These are phyloP conservation scores for Delia radicum DNA, from an alignment of 1,140 invertebrate genomes.

Conservation along the genomic window DNA sequence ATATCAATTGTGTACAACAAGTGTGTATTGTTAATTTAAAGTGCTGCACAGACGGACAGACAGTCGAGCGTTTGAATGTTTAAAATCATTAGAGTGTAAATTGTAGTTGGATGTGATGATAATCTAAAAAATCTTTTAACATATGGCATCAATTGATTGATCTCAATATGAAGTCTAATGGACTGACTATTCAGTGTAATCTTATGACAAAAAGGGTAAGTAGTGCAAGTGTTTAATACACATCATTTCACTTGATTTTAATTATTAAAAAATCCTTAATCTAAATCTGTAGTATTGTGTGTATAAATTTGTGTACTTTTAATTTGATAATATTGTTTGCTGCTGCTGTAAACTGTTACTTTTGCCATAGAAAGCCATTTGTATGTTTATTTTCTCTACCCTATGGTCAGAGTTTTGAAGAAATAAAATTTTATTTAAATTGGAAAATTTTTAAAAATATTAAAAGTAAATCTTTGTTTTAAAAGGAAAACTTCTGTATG, in stretches of 20 bases:
- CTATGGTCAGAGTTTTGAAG: too few relatives aligned
- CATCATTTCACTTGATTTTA: not conserved
- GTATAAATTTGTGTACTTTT: not conserved
- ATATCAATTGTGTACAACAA: not conserved
- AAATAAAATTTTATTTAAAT: too few relatives aligned
- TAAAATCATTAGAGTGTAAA: not conserved
- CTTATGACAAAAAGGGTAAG: not conserved
- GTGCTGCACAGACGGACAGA: not conserved
- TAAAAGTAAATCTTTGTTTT: too few relatives aligned
- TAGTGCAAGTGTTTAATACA: slow-evolving; percentile 1
- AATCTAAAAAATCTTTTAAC: not conserved
- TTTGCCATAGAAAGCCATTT: not conserved
- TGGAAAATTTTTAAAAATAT: too few relatives aligned
- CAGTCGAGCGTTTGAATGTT: not conserved
- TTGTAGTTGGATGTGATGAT: not conserved
- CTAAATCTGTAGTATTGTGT: not conserved
- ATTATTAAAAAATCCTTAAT: not conserved
- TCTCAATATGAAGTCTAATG: not conserved
- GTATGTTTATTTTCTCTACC: not conserved
- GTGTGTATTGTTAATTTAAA: not conserved
- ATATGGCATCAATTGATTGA: not conserved
- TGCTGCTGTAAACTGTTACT: too few relatives aligned
- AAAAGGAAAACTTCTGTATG: too few relatives aligned
- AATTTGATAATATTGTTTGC: not conserved
- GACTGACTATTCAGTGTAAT: not conserved